Base-by-base conservation (phyloP, 2,888 invertebrate genomes). In the Leucophenga maculata region DNA sequence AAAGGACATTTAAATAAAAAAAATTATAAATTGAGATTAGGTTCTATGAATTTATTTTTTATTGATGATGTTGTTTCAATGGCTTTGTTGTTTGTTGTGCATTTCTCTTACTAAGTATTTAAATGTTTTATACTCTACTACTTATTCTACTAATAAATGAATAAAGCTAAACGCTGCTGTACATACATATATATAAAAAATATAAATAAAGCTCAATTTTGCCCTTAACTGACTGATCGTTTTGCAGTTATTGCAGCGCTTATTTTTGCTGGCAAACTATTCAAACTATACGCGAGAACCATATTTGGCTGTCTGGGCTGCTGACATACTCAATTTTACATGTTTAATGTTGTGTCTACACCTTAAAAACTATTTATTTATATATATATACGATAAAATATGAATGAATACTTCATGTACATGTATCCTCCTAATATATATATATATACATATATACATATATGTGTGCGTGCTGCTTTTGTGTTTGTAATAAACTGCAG, bases 1-100 rank as follows among this genome's bases (percentile, higher is more conserved):
- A 26, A 26, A 26, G 26, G 26, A 26, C 26, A 26, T 39, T 39
- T 39, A 3, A 39, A 11, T 8, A 39, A 39, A 39, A 26, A 26
- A 26, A 26, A 26, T 26, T 39, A n/a, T n/a, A n/a, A n/a, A n/a
- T 39, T 39, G 39, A 39, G 39, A 9, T 39, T 39, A 39, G 39
- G 39, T 39, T 39, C 8, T 39, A 39, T 8, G 1, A 39, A 11
- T 39, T 39, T 39, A 39, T 6, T 39, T 39, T 6, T 39, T 39
- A 9, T 6, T 39, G 39, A 8, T 39, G 39, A 39, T 39, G 39
- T 39, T 39, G 39, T 39, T 50, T 16, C 18, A 50, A 16, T 50
- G 16, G 50, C 50, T 50, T 57, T 57, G 26, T 54, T 57, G 26
- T 26, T 26, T 57, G 57, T 57, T 57, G 57, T 57, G 31, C 57